Evolutionary conservation across 2,113 vertebrate species (phyloP).

Genomic region (Zootoca vivipara): DNA sequence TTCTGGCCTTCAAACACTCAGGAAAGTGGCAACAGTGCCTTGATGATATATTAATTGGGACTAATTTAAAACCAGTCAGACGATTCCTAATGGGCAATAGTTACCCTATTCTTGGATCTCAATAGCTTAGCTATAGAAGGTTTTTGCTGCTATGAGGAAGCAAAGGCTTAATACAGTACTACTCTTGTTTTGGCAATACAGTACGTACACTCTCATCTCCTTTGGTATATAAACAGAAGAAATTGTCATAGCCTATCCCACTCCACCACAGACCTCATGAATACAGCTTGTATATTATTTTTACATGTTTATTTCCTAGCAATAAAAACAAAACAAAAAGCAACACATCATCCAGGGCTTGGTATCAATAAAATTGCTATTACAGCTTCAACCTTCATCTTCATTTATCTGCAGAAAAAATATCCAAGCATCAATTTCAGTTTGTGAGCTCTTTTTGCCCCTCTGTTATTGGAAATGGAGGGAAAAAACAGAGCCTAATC

Average conservation of each 20-base stretch:
- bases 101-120: neutral
- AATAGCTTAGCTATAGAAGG: neutral
- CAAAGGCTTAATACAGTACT: neutral
- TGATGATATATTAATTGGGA: too few species aligned
- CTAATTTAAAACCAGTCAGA: too few species aligned
- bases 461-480: neutral
- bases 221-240: neutral
- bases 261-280: neutral
- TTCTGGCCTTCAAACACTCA: too few species aligned
- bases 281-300: neutral
- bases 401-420: neutral
- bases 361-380: neutral
- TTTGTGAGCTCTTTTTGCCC: neutral
- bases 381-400: neutral
- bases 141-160: neutral
- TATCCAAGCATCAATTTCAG: neutral
- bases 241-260: neutral
- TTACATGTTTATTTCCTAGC: neutral
- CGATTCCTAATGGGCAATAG: neutral
- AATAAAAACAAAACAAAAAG: neutral
- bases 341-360: neutral
- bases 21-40: too few species aligned
- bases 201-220: neutral
- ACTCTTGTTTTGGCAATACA: neutral
- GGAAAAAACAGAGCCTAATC: neutral